Percentiles rank a stretch among this genome's conserved stretches.
These are phyloP conservation scores for Bhutanitis thaidina DNA, from an alignment of 2,888 invertebrate species.

Conservation along the genomic window DNA sequence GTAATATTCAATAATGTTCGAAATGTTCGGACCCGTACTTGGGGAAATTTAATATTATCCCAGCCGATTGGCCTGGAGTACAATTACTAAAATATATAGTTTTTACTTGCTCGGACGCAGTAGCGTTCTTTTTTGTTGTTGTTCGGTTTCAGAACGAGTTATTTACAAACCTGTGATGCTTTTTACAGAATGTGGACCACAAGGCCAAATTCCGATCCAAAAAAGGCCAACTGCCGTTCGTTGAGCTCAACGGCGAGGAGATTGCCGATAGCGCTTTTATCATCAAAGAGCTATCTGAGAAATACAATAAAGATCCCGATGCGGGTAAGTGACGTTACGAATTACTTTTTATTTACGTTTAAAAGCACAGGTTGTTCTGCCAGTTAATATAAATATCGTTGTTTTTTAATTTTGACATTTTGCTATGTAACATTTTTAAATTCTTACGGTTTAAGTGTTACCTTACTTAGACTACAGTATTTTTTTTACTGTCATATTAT, in stretches of 20 bases:
- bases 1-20: too few relatives aligned
- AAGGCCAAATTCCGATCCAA: slow-evolving; percentile 96
- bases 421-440: too few relatives aligned
- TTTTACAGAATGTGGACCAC: slow-evolving; percentile 94
- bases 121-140: neutral
- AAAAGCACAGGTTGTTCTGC: neutral
- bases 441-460: too few relatives aligned
- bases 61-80: too few relatives aligned
- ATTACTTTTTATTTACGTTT: neutral
- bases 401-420: too few relatives aligned
- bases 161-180: slow-evolving; percentile 8
- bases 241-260: slow-evolving; percentile 96
- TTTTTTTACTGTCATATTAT: too few relatives aligned
- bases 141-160: neutral
- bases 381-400: neutral
- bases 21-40: too few relatives aligned
- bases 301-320: slow-evolving; percentile 91
- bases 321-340: slow-evolving; percentile 60
- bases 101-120: neutral
- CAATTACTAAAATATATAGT: too few relatives aligned
- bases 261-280: slow-evolving; percentile 95
- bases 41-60: too few relatives aligned
- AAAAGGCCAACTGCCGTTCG: slow-evolving; percentile 96
- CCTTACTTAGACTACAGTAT: too few relatives aligned
- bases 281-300: slow-evolving; percentile 91